These are phyloP conservation scores for Arvicanthis niloticus DNA, from an alignment of 2,113 vertebrate species.

Conservation along the genomic window DNA sequence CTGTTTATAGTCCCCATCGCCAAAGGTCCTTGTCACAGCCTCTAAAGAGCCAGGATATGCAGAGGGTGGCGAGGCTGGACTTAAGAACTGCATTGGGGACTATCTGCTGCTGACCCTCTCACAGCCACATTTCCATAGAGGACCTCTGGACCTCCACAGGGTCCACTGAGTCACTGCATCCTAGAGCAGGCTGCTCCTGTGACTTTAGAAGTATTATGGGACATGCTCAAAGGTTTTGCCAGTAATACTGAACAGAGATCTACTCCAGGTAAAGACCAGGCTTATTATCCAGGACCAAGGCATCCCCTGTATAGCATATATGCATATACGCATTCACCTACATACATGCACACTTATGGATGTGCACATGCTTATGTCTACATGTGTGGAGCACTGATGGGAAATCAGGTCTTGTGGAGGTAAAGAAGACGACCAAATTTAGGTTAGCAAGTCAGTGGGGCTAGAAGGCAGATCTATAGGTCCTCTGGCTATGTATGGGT, in stretches of 20 bases:
- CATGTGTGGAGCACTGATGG: background rate
- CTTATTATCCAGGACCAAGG: too few relatives aligned
- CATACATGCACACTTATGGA: background rate
- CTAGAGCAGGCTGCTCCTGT: background rate
- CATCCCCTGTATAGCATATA: background rate
- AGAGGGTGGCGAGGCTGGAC: background rate
- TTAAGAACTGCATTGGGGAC: background rate
- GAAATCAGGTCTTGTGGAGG: background rate
- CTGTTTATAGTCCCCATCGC: background rate
- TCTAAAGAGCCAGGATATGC: background rate
- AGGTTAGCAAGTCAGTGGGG: background rate
- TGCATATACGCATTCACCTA: background rate
- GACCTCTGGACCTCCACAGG: background rate
- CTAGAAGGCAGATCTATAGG: slow-evolving; percentile 30
- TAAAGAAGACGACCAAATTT: background rate
- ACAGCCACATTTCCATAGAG: background rate
- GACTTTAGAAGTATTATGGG: slow-evolving; percentile 29
- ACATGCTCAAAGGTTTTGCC: slow-evolving; percentile 38
- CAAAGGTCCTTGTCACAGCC: background rate
- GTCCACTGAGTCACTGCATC: background rate
- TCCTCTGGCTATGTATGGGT: background rate
- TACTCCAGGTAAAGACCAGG: background rate
- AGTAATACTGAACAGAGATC: background rate
- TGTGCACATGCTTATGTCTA: rapidly evolving
- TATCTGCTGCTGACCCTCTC: background rate